A percentile compares a stretch with the other conserved stretches of the same genome.
phyloP scores from a whole-genome alignment of 30 jellyfish, hydroid and myxozoan species.

The Hydractinia symbiolongicarpus region DNA sequence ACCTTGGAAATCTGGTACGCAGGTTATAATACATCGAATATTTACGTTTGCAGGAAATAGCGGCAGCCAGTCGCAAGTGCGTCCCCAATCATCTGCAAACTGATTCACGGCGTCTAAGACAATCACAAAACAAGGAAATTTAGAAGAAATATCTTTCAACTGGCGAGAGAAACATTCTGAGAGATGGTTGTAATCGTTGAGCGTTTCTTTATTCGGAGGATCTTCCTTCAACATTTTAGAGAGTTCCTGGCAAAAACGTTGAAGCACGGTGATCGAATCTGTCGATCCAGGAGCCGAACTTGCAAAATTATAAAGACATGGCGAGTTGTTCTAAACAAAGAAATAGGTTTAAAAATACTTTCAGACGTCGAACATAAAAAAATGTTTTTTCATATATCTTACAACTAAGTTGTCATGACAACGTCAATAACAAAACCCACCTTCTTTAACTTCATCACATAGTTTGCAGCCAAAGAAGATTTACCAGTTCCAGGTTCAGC shows the following conservation, averaged over 20 bases:
- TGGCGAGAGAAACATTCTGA: constrained; percentile 25
- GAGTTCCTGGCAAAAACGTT: constrained; percentile 30
- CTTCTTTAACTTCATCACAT: constrained; percentile 29
- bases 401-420: neutral
- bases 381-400: neutral
- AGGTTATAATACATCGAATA: constrained; percentile 44
- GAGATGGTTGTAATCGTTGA: constrained; percentile 19
- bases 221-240: constrained; percentile 15
- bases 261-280: constrained; percentile 29
- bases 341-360: neutral
- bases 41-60: constrained; percentile 25
- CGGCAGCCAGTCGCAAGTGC: constrained; percentile 60
- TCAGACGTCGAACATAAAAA: too few species aligned
- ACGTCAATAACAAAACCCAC: neutral
- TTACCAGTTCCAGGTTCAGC: constrained; percentile 85
- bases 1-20: constrained; percentile 46
- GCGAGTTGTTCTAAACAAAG: constrained; percentile 21
- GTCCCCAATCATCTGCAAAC: constrained; percentile 38
- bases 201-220: neutral
- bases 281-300: constrained; percentile 79
- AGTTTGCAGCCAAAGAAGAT: constrained; percentile 67
- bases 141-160: constrained; percentile 1
- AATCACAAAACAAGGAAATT: constrained; percentile 20
- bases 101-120: constrained; percentile 78
- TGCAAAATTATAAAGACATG: constrained; percentile 68